These are phyloP conservation scores for Chauna torquata DNA, from an alignment of 2,113 vertebrate genomes.

Conservation along the genomic window DNA sequence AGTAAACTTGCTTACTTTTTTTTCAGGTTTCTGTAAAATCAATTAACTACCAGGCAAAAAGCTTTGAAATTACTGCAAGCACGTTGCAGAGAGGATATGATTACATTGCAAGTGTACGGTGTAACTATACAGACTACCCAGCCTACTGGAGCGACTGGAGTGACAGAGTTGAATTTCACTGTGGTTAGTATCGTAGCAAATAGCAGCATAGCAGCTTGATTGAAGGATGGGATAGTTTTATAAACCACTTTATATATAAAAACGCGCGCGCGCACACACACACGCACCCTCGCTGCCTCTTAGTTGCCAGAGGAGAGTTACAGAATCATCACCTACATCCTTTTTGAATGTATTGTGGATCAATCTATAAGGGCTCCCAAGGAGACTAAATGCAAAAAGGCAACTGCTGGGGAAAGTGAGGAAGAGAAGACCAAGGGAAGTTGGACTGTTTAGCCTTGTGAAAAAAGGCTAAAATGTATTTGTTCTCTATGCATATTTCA, in stretches of 20 bases:
- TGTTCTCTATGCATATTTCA: not conserved
- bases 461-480: not conserved
- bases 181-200: slow-evolving; percentile 54
- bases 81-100: slow-evolving; percentile 9
- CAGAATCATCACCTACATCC: not conserved
- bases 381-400: not conserved
- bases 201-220: not conserved
- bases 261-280: no score
- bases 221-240: not conserved
- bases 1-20: not conserved
- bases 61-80: slow-evolving; percentile 30
- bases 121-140: not conserved
- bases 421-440: not conserved
- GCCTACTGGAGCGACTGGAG: slow-evolving; percentile 79
- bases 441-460: not conserved
- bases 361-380: not conserved
- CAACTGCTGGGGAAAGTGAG: not conserved
- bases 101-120: slow-evolving; percentile 48
- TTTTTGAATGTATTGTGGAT: not conserved
- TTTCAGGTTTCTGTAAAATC: slow-evolving; percentile 13
- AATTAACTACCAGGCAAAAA: not conserved
- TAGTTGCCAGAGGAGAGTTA: not conserved
- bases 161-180: slow-evolving; percentile 29
- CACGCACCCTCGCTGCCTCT: not conserved
- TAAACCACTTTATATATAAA: not conserved